Evolutionary conservation across 2,888 invertebrate species (phyloP), one percentile per base, ranked within the genome.

Genomic region (Ferdinandea cuprea): DNA sequence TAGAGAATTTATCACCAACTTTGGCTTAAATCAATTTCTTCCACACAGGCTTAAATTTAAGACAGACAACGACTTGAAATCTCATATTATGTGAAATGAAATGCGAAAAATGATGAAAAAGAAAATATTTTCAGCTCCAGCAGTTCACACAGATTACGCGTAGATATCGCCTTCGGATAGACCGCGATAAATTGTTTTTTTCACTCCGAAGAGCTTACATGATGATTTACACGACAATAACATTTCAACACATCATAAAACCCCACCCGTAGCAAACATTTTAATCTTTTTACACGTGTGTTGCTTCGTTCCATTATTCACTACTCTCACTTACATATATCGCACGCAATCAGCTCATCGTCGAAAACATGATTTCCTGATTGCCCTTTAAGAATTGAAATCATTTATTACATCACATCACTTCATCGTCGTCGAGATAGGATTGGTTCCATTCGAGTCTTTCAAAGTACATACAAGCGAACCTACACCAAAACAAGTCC

Each of bases 381-480:
- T 83, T 83, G 83, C 66, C 68, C 56, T 63, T 58, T 19, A 52
- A 61, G 59, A 71, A 61, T 30, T 37, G 44, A 52, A 78, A 83
- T 83, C 78, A 83, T 78, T 78, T 83, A 83, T 83, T 54, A 73
- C 46, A 54, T 40, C 58, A 21, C 13, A n/a, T n/a, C n/a, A n/a
- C n/a, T n/a, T n/a, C n/a, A n/a, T n/a, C n/a, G 13, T 42, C 8
- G 56, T 46, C n/a, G 17, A 28, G 46, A 15, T 30, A 11, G 52
- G 28, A 37, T 35, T 17, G 13, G 11, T 32, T 35, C 11, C n/a
- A 13, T 40, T 65, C 13, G 32, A 25, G 25, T 25, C 44, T n/a
- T n/a, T 40, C 35, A 46, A 58, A 66, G 28, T 28, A 25, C 19
- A 46, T 7, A 9, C 8, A 9, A 50, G 35, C n/a, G 44, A 25